Evolutionary conservation across 2,113 vertebrate species (phyloP).

Genomic region (Lonchura striata): DNA sequence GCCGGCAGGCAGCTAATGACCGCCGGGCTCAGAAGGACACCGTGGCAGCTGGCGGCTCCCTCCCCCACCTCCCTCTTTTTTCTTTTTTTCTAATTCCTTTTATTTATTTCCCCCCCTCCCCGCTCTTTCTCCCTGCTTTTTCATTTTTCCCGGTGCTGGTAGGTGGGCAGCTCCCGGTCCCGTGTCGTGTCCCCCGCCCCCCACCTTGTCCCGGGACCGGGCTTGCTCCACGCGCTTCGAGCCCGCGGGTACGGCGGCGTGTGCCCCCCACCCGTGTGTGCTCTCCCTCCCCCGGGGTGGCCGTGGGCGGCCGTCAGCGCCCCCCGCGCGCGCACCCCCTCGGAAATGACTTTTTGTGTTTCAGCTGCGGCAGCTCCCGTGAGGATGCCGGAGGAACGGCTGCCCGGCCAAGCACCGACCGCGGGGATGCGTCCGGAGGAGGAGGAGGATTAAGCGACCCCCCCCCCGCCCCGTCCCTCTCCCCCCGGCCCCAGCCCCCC

Average conservation of each 20-base stretch:
- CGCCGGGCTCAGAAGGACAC: conserved; percentile 74
- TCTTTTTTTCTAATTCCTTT: neutral
- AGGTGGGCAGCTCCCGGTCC: conserved; percentile 51
- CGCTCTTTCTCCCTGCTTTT: neutral
- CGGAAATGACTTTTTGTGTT: conserved; percentile 78
- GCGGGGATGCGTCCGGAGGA: conserved; percentile 66
- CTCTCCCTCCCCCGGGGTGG: neutral
- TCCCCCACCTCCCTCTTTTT: neutral
- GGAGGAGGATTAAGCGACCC: no score
- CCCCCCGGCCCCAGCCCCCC: no score
- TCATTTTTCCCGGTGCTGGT: conserved; percentile 50
- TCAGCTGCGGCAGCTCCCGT: conserved; percentile 70
- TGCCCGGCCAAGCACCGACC: conserved; percentile 57
- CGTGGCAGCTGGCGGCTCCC: conserved; percentile 73
- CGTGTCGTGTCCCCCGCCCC: conserved; percentile 7
- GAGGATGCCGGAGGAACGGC: conserved; percentile 61
- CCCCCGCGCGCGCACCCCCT: neutral
- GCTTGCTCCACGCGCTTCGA: neutral
- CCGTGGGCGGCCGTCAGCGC: conserved; percentile 9
- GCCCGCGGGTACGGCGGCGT: neutral
- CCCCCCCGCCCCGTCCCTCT: no score
- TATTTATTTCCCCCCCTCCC: neutral
- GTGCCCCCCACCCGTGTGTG: neutral
- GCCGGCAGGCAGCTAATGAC: conserved; percentile 77
- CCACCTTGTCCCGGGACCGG: conserved; percentile 39